phyloP scores from a whole-genome alignment of 2,113 vertebrate species.

The Hypomesus transpacificus region DNA sequence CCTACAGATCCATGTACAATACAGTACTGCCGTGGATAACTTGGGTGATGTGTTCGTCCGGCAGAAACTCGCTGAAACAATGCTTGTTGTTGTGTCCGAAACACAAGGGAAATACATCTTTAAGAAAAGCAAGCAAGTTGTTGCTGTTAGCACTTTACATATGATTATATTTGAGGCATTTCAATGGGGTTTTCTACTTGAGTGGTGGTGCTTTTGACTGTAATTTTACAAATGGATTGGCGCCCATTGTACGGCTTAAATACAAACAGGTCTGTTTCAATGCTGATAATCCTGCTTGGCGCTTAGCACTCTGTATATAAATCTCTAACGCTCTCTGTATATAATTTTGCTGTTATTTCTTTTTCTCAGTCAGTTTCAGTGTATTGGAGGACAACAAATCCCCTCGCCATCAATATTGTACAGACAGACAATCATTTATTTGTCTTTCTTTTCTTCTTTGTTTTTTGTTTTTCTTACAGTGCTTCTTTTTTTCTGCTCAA shows the following conservation, averaged over 20 bases:
- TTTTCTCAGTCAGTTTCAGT: constrained; percentile 55
- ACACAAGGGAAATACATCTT: constrained; percentile 15
- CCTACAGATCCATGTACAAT: background rate
- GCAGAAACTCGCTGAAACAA: constrained; percentile 28
- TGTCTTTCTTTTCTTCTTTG: constrained; percentile 16
- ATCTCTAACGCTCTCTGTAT: constrained; percentile 69
- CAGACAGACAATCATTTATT: constrained; percentile 60
- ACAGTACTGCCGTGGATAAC: background rate
- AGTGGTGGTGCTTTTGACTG: constrained; percentile 63
- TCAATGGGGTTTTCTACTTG: constrained; percentile 65
- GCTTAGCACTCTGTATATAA: constrained; percentile 70
- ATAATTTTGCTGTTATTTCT: constrained; percentile 58
- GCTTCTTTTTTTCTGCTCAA: constrained; percentile 30
- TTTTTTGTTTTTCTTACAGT: constrained; percentile 7
- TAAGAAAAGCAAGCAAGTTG: constrained; percentile 48
- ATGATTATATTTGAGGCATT: constrained; percentile 64
- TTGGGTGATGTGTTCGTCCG: background rate
- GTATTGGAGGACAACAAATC: constrained; percentile 58
- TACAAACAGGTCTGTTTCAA: constrained; percentile 71
- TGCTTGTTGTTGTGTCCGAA: constrained; percentile 13
- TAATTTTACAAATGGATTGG: constrained; percentile 74
- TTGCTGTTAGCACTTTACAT: constrained; percentile 71
- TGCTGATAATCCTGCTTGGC: constrained; percentile 71
- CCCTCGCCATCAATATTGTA: constrained; percentile 56
- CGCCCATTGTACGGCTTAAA: constrained; percentile 69